Conservation (phyloP, 2,888 invertebrate species). For the Junonia oenone region DNA sequence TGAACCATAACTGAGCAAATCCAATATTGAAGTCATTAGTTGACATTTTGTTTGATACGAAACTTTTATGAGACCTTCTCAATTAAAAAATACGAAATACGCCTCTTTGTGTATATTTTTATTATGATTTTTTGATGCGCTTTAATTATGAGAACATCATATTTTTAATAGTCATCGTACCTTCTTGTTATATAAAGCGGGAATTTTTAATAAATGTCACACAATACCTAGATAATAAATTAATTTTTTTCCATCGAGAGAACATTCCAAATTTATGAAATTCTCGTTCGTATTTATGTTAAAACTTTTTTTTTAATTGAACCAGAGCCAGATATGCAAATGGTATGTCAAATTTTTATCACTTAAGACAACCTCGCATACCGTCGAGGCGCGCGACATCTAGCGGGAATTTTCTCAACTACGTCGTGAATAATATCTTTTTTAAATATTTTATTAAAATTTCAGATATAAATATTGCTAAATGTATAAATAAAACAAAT, state of each 20-base stretch:
- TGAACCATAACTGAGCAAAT: too few species aligned
- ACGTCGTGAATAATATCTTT: constrained; percentile 6
- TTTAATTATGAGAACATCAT: not conserved
- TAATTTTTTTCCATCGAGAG: not conserved
- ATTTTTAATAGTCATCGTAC: not conserved
- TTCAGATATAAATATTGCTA: too few species aligned
- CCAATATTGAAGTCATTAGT: too few species aligned
- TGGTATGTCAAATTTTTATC: constrained; percentile 29
- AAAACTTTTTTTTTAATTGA: constrained; percentile 22
- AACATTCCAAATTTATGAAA: constrained; percentile 10
- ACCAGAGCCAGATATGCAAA: constrained; percentile 28
- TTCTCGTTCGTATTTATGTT: constrained; percentile 16
- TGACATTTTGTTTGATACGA: too few species aligned
- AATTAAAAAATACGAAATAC: too few species aligned
- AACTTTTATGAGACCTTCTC: not conserved
- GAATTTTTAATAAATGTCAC: not conserved
- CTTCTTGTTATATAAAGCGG: not conserved
- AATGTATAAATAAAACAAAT: too few species aligned
- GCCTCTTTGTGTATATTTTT: not conserved
- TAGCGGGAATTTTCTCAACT: constrained; percentile 15
- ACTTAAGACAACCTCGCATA: constrained; percentile 26
- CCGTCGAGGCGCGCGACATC: constrained; percentile 17
- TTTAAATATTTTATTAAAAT: not conserved
- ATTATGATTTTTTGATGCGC: not conserved
- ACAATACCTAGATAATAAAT: not conserved